These are phyloP conservation scores for Plestiodon gilberti DNA, from an alignment of 2,113 vertebrate genomes.

Conservation along the genomic window DNA sequence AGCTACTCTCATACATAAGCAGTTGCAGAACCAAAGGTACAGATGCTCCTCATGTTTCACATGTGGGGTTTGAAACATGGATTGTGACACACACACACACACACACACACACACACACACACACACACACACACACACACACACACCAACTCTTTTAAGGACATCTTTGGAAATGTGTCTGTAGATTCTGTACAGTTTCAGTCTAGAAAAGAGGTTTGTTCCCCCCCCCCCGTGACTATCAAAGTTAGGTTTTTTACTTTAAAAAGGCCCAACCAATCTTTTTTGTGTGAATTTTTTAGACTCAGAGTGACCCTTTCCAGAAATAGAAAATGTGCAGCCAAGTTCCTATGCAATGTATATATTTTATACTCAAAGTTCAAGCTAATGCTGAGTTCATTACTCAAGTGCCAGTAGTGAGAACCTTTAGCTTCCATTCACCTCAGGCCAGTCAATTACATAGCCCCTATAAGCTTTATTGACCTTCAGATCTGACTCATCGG, in stretches of 20 bases:
- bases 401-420: slow-evolving; percentile 37
- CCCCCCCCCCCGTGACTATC: not conserved
- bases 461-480: slow-evolving; percentile 41
- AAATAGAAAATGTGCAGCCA: slow-evolving; percentile 50
- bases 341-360: slow-evolving; percentile 25
- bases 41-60: too few species aligned
- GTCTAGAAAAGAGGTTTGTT: not conserved
- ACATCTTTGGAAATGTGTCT: not conserved
- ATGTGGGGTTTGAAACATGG: not conserved
- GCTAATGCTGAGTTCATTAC: slow-evolving; percentile 37
- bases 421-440: slow-evolving; percentile 18
- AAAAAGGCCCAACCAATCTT: not conserved
- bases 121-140: too few species aligned
- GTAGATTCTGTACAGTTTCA: not conserved
- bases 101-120: too few species aligned
- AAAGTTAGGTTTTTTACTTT: not conserved
- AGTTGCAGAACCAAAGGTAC: not conserved
- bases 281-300: not conserved
- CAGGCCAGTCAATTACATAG: slow-evolving; percentile 33
- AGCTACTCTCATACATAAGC: not conserved
- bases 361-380: slow-evolving; percentile 7
- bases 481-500: slow-evolving; percentile 36
- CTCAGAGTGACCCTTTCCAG: slow-evolving; percentile 8
- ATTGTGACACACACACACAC: not conserved
- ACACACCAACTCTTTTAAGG: not conserved